Conservation (phyloP, 2,113 vertebrate species). For the Regulus satrapa region DNA sequence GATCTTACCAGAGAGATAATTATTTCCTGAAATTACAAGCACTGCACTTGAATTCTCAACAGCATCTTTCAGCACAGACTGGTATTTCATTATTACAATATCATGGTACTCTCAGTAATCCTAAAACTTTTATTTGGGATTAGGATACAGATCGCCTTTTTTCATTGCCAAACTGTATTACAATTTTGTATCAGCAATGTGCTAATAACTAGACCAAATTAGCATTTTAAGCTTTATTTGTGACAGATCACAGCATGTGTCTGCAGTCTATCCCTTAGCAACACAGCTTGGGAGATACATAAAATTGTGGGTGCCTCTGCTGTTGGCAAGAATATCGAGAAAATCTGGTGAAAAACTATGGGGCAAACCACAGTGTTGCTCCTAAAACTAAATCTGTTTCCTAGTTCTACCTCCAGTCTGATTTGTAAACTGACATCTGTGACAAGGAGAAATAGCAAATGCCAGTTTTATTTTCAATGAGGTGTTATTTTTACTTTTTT, state of each 20-base stretch:
- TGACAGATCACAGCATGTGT: background rate
- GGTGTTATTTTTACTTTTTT: background rate
- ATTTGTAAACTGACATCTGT: background rate
- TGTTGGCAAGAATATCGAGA: background rate
- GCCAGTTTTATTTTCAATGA: background rate
- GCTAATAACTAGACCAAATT: background rate
- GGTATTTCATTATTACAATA: background rate
- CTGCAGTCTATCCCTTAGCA: background rate
- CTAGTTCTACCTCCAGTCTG: background rate
- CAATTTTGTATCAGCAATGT: background rate
- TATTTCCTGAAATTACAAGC: background rate
- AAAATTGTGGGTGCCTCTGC: background rate
- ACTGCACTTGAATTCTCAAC: background rate
- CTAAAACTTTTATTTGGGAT: background rate
- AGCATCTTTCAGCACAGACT: background rate
- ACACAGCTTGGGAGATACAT: background rate
- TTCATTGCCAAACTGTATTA: background rate
- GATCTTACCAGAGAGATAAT: background rate
- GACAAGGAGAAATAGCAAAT: background rate
- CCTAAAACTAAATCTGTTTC: background rate
- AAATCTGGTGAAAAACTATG: background rate
- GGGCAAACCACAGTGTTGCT: background rate
- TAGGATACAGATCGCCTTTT: background rate
- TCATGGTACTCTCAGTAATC: background rate
- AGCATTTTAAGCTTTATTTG: constrained; percentile 1